These are phyloP conservation scores for Ochropleura plecta DNA, from an alignment of 2,888 invertebrate genomes.

Conservation along the genomic window DNA sequence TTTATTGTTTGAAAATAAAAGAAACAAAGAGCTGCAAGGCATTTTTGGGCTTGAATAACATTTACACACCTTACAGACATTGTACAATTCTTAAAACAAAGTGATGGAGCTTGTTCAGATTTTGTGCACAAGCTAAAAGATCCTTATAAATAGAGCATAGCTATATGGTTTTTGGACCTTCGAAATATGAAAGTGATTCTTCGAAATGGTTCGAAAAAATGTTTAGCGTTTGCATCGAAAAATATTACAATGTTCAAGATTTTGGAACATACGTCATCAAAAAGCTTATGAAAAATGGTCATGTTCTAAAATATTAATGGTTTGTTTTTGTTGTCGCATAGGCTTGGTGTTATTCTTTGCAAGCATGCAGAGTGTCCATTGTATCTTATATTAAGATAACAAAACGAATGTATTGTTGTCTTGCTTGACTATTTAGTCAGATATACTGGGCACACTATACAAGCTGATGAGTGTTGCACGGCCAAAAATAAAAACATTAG, in stretches of 20 bases:
- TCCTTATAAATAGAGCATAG: neutral
- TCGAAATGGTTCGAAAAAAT: neutral
- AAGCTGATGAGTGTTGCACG: slow-evolving; percentile 14
- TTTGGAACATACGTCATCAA: slow-evolving; percentile 32
- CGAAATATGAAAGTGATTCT: neutral
- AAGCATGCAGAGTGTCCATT: slow-evolving; percentile 20
- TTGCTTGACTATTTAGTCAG: neutral
- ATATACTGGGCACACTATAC: slow-evolving; percentile 26
- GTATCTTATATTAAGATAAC: neutral
- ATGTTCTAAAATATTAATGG: slow-evolving; percentile 3
- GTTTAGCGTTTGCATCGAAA: neutral
- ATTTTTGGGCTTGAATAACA: neutral
- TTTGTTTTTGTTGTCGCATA: neutral
- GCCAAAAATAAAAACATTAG: slow-evolving; percentile 8
- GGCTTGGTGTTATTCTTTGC: slow-evolving; percentile 17
- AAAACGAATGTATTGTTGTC: neutral
- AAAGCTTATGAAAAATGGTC: slow-evolving; percentile 39
- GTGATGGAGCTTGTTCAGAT: neutral
- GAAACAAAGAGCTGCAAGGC: neutral
- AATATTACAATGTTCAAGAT: neutral
- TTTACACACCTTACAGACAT: neutral
- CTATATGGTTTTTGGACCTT: neutral
- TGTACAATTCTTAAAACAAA: neutral
- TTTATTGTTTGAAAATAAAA: neutral
- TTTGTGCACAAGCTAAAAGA: neutral